Conservation (phyloP, 2,888 invertebrate genomes). For the Himalopsyche kuldschensis region DNA sequence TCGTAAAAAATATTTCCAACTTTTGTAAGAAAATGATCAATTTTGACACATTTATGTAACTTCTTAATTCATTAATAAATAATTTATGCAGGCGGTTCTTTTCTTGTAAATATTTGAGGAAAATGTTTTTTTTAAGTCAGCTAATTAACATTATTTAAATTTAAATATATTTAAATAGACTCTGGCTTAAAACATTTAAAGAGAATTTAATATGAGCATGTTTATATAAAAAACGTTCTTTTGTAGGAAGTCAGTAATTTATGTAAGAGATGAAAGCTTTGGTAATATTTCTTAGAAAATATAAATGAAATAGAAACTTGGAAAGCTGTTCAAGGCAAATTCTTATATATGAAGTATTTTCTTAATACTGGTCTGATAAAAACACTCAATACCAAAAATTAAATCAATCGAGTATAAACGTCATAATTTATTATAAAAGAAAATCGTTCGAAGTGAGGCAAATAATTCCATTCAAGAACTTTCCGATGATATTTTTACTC, state of each 20-base stretch:
- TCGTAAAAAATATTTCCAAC: no score
- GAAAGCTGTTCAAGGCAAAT: neutral
- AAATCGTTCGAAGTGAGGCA: neutral
- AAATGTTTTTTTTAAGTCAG: neutral
- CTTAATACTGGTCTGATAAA: neutral
- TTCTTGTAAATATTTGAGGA: no score
- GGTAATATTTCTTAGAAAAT: neutral
- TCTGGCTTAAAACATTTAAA: neutral
- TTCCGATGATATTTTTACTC: neutral
- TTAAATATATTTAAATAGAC: neutral
- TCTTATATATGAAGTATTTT: neutral
- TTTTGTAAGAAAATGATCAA: no score
- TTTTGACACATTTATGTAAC: no score
- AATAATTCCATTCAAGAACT: neutral
- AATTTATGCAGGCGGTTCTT: no score
- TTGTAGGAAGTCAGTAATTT: neutral
- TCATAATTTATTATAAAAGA: neutral
- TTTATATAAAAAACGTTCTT: neutral
- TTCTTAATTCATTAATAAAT: no score
- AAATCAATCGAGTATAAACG: neutral
- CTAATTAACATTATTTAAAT: neutral
- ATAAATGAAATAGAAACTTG: neutral
- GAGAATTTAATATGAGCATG: neutral
- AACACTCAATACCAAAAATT: neutral
- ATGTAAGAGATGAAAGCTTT: neutral